Evolutionary conservation across 2,797 vertebrate genomes (phyloP).

Genomic region (Sciurus carolinensis): DNA sequence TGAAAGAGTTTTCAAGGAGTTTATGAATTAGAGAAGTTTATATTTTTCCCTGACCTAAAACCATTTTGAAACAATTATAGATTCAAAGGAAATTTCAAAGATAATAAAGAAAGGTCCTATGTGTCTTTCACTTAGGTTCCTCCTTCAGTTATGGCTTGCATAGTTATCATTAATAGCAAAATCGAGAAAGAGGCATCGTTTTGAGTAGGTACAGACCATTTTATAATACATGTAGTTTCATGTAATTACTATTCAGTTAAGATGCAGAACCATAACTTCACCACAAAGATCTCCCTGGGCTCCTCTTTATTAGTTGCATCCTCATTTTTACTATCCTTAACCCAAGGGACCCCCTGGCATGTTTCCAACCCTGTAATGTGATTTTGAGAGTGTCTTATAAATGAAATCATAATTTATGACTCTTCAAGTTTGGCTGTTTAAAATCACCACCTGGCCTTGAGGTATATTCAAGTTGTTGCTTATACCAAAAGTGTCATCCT

Average conservation of each 20-base stretch:
- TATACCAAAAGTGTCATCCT: neutral
- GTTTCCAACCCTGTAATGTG: neutral
- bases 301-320: neutral
- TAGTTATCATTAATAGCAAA: neutral
- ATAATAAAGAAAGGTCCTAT: neutral
- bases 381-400: neutral
- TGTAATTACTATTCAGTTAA: neutral
- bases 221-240: neutral
- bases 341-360: neutral
- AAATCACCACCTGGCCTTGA: neutral
- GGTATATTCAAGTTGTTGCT: neutral
- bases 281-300: neutral
- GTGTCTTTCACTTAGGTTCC: neutral
- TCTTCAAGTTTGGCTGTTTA: neutral
- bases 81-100: neutral
- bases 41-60: neutral
- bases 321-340: neutral
- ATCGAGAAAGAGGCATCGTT: neutral
- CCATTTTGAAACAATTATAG: neutral
- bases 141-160: neutral
- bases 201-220: neutral
- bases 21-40: neutral
- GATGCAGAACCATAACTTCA: neutral
- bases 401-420: neutral
- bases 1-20: neutral